These are phyloP conservation scores for Andrena chrysosceles DNA, from an alignment of 2,888 invertebrate species.

Conservation along the genomic window DNA sequence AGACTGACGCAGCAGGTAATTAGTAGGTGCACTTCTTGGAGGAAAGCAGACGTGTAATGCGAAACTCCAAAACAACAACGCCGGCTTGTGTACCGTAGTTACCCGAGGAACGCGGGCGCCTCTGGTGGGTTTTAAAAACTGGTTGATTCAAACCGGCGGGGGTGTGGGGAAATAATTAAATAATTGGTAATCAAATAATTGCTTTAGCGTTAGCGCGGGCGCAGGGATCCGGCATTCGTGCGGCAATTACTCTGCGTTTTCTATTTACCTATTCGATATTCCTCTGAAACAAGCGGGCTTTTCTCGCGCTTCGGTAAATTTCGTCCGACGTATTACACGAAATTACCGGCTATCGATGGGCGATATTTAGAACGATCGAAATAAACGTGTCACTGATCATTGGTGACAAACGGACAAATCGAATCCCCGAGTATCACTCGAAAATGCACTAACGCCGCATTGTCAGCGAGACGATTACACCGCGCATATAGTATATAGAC, in stretches of 20 bases:
- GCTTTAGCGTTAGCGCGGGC: neutral
- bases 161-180: constrained; percentile 1
- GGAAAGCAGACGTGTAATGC: constrained; percentile 71
- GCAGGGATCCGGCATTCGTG: neutral
- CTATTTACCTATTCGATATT: neutral
- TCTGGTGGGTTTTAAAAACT: constrained; percentile 38
- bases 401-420: constrained; percentile 17
- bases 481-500: neutral
- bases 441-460: constrained; percentile 20
- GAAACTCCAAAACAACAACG: constrained; percentile 69
- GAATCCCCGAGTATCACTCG: neutral
- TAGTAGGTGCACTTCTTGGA: constrained; percentile 72
- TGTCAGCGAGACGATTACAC: constrained; percentile 25
- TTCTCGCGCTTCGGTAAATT: neutral
- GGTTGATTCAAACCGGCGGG: constrained; percentile 13
- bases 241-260: neutral
- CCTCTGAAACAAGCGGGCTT: neutral
- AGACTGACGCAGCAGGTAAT: constrained; percentile 71
- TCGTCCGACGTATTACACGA: neutral
- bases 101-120: constrained; percentile 20
- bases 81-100: constrained; percentile 55
- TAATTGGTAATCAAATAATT: constrained; percentile 40
- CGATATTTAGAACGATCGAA: neutral
- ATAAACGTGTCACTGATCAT: neutral
- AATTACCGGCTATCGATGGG: neutral